Evolutionary conservation across 2,113 vertebrate genomes (phyloP).

Genomic region (Nycticebus coucang): DNA sequence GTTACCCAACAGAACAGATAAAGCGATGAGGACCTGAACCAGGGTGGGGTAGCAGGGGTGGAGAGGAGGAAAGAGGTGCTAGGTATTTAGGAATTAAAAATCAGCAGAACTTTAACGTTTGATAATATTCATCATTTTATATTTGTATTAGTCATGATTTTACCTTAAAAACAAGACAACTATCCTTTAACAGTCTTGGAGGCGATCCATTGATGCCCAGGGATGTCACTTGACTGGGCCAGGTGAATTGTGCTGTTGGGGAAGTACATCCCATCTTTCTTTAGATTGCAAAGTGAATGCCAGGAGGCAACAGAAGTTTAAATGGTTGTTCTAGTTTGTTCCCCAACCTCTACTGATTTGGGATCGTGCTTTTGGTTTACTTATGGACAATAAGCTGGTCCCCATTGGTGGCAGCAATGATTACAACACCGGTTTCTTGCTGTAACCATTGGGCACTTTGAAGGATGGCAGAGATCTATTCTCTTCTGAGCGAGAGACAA

Average conservation of each 20-base stretch:
- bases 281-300: not conserved
- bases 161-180: not conserved
- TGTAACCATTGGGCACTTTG: not conserved
- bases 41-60: not conserved
- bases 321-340: not conserved
- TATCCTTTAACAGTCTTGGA: not conserved
- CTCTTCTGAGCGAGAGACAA: not conserved
- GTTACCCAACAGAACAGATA: not conserved
- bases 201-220: not conserved
- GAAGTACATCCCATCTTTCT: not conserved
- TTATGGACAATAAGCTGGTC: not conserved
- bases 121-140: not conserved
- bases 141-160: not conserved
- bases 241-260: not conserved
- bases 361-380: not conserved
- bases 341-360: not conserved
- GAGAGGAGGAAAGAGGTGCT: not conserved
- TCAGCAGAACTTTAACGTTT: not conserved
- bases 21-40: not conserved
- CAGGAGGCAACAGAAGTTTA: not conserved
- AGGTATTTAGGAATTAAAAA: not conserved
- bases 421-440: not conserved
- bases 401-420: not conserved
- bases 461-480: not conserved
- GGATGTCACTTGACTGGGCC: not conserved